Evolutionary conservation across 1,140 invertebrate genomes (phyloP).

Genomic region (Contarinia nasturtii): DNA sequence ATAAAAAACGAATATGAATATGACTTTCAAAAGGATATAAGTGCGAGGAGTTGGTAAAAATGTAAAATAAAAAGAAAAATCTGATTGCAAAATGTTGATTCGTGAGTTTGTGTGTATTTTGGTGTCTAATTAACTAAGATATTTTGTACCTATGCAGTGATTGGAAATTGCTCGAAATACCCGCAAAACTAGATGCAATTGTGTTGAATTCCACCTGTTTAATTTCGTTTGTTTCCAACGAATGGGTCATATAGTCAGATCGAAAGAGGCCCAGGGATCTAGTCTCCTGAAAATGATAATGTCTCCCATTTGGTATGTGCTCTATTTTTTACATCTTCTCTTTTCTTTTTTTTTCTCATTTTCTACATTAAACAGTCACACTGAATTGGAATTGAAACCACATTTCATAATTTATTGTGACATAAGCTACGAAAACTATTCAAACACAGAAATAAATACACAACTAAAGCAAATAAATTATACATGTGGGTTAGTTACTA

Average conservation of each 20-base stretch:
- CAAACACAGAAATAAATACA: too few relatives aligned
- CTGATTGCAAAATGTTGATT: too few relatives aligned
- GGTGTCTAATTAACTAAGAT: too few relatives aligned
- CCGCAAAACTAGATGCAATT: conserved; percentile 50
- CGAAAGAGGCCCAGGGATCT: conserved; percentile 42
- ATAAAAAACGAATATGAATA: too few relatives aligned
- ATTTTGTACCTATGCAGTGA: conserved; percentile 42
- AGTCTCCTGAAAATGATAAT: conserved; percentile 16
- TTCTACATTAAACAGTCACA: not conserved
- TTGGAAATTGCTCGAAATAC: conserved; percentile 35
- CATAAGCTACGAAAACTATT: not conserved
- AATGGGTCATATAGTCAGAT: conserved; percentile 56
- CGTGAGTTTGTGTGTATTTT: not conserved
- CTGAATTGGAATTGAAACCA: not conserved
- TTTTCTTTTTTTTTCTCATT: too few relatives aligned
- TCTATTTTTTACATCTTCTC: too few relatives aligned
- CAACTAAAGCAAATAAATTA: too few relatives aligned
- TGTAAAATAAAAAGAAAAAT: too few relatives aligned
- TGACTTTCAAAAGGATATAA: too few relatives aligned
- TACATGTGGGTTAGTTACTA: too few relatives aligned
- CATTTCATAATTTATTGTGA: not conserved
- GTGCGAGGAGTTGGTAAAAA: too few relatives aligned
- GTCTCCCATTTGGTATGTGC: too few relatives aligned
- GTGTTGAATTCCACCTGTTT: conserved; percentile 63
- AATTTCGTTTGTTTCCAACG: conserved; percentile 32